phyloP scores from a whole-genome alignment of 2,797 vertebrate species.

The Paramormyrops hopkinsi region DNA sequence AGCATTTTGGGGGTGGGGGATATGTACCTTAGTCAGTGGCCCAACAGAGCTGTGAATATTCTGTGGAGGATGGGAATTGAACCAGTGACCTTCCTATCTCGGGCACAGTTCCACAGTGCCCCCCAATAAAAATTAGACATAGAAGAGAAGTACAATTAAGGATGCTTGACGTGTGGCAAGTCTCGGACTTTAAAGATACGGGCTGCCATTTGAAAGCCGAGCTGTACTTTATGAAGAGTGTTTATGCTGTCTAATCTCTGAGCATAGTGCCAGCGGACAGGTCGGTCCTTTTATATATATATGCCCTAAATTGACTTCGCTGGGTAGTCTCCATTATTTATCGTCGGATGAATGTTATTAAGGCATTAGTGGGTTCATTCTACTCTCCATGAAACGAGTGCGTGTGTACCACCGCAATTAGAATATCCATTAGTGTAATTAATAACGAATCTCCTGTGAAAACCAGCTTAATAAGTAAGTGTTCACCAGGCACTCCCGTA shows the following conservation, averaged over 20 bases:
- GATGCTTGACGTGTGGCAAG: not conserved
- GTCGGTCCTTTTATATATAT: conserved; percentile 35
- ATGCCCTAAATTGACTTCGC: conserved; percentile 30
- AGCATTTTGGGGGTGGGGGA: not conserved
- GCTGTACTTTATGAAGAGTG: conserved; percentile 24
- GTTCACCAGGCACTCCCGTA: conserved; percentile 25
- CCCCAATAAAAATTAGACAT: not conserved
- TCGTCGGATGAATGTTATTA: conserved; percentile 44
- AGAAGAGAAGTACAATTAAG: not conserved
- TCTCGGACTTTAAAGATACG: not conserved
- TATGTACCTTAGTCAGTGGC: not conserved
- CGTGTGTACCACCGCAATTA: conserved; percentile 41
- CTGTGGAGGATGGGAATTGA: not conserved
- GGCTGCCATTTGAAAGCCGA: conserved; percentile 28
- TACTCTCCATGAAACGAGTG: conserved; percentile 38
- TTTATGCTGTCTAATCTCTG: conserved; percentile 14
- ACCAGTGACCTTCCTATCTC: not conserved
- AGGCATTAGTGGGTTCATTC: conserved; percentile 43
- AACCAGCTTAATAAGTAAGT: conserved; percentile 37
- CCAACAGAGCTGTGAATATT: not conserved
- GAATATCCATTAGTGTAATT: conserved; percentile 49
- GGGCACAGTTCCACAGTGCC: not conserved
- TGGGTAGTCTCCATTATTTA: conserved; percentile 40
- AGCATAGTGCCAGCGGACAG: conserved; percentile 27
- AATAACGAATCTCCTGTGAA: conserved; percentile 40